Evolutionary conservation across 2,888 invertebrate species (phyloP), one percentile per base, ranked within the genome.

Genomic region (Furcula furcula): DNA sequence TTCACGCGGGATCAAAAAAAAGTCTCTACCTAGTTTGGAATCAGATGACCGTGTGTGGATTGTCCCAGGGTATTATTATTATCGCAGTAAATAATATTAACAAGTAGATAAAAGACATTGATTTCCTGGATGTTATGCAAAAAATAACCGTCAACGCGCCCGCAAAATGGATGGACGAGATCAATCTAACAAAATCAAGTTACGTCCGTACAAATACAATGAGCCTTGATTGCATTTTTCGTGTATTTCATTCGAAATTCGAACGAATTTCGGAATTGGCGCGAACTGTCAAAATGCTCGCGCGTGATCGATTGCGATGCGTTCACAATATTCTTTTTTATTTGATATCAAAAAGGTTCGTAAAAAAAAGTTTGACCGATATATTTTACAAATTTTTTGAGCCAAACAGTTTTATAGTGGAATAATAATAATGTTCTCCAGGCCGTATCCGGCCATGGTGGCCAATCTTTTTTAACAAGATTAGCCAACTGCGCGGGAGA

Each of bases 141-240:
- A 34, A 34, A 20, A 20, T 28, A 36, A 30, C 35, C 31, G 39
- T 40, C 36, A 35, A 19, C 22, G 20, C 20, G 22, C 25, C 39
- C 36, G 29, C 36, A 40, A 43, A 46, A 49, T 46, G 39, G 44
- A 46, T 50, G 29, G 35, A 34, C 31, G 30, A 26, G 16, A 48
- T 46, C 48, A 38, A 48, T 52, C 51, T 43, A 48, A 52, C 43
- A 45, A 48, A 48, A 51, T 31, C 35, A 35, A 48, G 40, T 45
- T 26, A 45, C 26, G 34, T 34, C 28, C 18, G 40, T 33, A 34
- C 25, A 9, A 20, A 29, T 26, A 48, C 48, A 48, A 48, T 48
- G 25, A 14, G 33, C 5, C 31, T 40, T 48, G 42, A 48, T 48
- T 48, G 33, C 34, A 15, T 28, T 31, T 28, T 39, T 31, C 23